A percentile compares a stretch with the other conserved stretches of the same genome.
Conservation (phyloP, 2,888 invertebrate genomes). For the Mimachlamys varia region DNA sequence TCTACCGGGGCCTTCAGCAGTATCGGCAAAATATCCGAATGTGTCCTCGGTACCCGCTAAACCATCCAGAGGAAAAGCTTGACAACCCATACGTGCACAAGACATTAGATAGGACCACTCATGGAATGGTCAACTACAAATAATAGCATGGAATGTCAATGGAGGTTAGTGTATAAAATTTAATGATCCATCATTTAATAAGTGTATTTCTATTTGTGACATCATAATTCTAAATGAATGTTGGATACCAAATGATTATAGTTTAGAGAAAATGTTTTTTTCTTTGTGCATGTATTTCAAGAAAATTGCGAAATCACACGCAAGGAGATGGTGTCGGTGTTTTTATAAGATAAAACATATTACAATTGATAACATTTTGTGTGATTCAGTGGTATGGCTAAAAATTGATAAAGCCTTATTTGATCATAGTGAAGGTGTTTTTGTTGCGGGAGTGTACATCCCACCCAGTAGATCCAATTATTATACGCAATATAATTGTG, state of each 20-base stretch:
- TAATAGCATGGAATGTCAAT: neutral
- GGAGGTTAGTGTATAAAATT: neutral
- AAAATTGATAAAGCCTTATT: neutral
- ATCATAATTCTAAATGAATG: neutral
- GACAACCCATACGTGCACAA: no score
- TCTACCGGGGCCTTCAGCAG: no score
- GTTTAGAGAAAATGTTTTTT: neutral
- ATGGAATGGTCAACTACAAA: neutral
- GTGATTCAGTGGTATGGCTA: neutral
- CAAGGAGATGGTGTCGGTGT: neutral
- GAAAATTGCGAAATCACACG: neutral
- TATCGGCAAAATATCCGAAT: no score
- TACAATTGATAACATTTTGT: neutral
- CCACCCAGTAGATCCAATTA: neutral
- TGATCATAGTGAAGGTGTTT: slow-evolving; percentile 5
- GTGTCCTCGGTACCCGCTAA: no score
- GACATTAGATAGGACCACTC: neutral
- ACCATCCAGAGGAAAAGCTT: no score
- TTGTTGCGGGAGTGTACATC: neutral
- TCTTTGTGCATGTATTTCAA: neutral
- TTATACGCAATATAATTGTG: neutral
- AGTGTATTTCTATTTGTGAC: neutral
- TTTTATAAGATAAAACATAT: neutral
- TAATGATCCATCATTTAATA: neutral
- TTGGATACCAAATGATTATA: neutral